A percentile compares a stretch with the other conserved stretches of the same genome.
phyloP scores from a whole-genome alignment of 2,797 vertebrate species.

The Alectoris magna region DNA sequence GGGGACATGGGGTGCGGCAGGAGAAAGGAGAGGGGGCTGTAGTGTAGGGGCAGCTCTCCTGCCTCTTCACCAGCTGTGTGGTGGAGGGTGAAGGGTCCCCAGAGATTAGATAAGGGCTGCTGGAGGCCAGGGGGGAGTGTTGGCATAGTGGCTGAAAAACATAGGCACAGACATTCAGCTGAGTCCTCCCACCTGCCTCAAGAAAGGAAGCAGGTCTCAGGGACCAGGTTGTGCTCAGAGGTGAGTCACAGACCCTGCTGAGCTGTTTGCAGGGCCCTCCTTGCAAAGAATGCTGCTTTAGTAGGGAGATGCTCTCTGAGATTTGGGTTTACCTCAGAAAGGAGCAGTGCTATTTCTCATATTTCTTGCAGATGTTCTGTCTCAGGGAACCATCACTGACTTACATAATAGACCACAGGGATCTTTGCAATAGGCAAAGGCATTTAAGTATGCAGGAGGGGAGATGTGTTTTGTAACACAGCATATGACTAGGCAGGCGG shows the following conservation, averaged over 20 bases:
- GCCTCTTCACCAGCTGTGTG: background rate
- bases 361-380: background rate
- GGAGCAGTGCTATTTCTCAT: fast-evolving
- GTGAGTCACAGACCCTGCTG: background rate
- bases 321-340: background rate
- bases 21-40: background rate
- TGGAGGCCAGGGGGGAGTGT: background rate
- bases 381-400: background rate
- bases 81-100: background rate
- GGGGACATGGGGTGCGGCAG: background rate
- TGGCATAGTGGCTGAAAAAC: background rate
- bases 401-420: background rate
- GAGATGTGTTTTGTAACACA: background rate
- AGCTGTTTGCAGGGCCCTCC: too few relatives aligned
- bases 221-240: background rate
- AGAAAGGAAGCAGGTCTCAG: background rate
- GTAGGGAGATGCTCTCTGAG: background rate
- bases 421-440: background rate
- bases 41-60: background rate
- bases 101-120: background rate
- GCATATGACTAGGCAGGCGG: background rate
- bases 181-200: background rate
- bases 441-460: background rate
- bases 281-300: background rate
- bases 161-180: background rate